These are phyloP conservation scores for Ctenodactylus gundi DNA, from an alignment of 2,113 vertebrate genomes.

Conservation along the genomic window DNA sequence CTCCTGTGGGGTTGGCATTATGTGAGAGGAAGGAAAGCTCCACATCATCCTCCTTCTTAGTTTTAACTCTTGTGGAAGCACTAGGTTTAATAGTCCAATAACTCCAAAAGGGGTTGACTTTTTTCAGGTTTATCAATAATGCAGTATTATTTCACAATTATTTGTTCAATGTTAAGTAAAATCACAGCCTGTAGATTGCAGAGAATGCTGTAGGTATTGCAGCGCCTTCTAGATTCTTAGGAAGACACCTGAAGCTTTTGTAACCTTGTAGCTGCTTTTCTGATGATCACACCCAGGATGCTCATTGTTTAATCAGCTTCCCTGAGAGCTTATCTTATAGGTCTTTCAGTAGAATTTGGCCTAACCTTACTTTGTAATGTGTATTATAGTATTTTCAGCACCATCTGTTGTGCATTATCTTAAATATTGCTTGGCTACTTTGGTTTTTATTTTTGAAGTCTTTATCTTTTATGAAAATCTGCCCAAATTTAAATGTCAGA, in stretches of 20 bases:
- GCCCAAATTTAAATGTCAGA: not conserved
- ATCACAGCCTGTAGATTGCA: not conserved
- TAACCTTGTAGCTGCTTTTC: not conserved
- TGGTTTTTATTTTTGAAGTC: slow-evolving; percentile 27
- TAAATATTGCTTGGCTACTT: slow-evolving; percentile 15
- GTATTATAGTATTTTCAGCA: slow-evolving; percentile 11
- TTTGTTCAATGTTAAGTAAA: not conserved
- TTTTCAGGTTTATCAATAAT: not conserved
- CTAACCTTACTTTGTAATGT: slow-evolving; percentile 31
- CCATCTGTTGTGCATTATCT: not conserved
- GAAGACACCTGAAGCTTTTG: not conserved
- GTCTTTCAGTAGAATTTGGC: slow-evolving; percentile 4
- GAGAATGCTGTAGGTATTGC: too few species aligned
- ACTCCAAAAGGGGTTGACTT: not conserved
- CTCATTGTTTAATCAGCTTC: not conserved
- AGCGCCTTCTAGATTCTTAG: not conserved
- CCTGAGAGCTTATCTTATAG: not conserved
- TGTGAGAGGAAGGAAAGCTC: not conserved
- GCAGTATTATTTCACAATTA: not conserved
- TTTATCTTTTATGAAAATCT: not conserved
- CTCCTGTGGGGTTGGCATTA: not conserved
- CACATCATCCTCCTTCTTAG: not conserved
- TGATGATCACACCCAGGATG: not conserved
- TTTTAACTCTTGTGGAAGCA: not conserved
- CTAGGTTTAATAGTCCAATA: not conserved